Percentiles rank a stretch among this genome's conserved stretches.
Evolutionary conservation across 1,140 invertebrate genomes (phyloP).

Genomic region (Zelostemma sp.): DNA sequence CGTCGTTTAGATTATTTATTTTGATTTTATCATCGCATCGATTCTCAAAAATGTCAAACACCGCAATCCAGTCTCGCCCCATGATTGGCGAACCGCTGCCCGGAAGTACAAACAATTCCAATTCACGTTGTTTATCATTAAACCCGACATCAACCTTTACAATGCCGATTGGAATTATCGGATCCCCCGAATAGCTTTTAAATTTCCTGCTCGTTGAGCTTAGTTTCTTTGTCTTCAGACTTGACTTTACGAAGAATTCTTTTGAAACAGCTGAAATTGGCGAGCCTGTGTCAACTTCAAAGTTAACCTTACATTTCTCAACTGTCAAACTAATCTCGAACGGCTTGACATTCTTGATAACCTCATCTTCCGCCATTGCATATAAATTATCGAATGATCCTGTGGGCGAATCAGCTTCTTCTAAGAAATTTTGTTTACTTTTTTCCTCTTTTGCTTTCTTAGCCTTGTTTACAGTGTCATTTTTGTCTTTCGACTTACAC

Average conservation of each 20-base stretch:
- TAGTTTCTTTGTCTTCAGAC: neutral
- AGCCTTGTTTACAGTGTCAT: neutral
- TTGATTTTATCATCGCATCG: neutral
- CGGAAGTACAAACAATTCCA: constrained; percentile 25
- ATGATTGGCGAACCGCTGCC: constrained; percentile 20
- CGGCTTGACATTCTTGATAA: neutral
- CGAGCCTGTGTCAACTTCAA: constrained; percentile 17
- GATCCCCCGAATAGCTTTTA: constrained; percentile 9
- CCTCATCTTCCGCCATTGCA: constrained; percentile 2
- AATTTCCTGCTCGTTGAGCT: neutral
- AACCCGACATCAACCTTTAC: constrained; percentile 14
- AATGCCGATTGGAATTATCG: constrained; percentile 18
- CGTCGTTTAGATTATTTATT: neutral
- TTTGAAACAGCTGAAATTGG: constrained; percentile 15
- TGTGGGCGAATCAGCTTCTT: neutral
- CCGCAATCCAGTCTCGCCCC: constrained; percentile 30
- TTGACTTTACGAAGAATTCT: neutral
- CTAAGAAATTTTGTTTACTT: constrained; percentile 14
- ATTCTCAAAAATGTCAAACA: too few relatives aligned
- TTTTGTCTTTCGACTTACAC: neutral
- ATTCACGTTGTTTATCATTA: neutral
- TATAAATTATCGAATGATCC: neutral
- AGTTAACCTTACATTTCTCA: constrained; percentile 1
- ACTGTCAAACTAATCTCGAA: constrained; percentile 4
- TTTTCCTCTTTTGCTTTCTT: too few relatives aligned